These are phyloP conservation scores for Lepidurus packardi DNA, from an alignment of 1,140 invertebrate genomes.

Conservation along the genomic window DNA sequence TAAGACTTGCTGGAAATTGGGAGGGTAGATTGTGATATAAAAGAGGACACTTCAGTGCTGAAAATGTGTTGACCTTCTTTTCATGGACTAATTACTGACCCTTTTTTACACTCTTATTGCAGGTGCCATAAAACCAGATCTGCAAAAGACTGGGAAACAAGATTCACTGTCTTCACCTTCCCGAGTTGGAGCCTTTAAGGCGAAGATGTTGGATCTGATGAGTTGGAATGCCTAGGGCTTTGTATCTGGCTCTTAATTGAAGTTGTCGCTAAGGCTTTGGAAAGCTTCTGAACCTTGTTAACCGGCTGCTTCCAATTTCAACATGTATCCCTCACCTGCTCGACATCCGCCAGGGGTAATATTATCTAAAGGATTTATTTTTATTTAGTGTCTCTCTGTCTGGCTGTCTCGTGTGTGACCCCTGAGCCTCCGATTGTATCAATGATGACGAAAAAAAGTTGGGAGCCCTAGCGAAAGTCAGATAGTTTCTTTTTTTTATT, in stretches of 20 bases:
- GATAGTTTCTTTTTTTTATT: neutral
- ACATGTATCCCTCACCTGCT: slow-evolving; percentile 55
- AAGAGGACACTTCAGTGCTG: too few species aligned
- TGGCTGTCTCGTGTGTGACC: too few species aligned
- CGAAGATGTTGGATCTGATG: neutral
- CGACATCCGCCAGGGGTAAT: slow-evolving; percentile 56
- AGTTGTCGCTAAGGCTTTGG: neutral
- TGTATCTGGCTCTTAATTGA: neutral
- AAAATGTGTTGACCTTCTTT: too few species aligned
- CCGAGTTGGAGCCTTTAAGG: neutral
- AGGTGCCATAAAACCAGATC: neutral
- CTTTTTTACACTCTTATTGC: neutral
- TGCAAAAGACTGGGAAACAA: neutral
- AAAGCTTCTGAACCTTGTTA: slow-evolving; percentile 13
- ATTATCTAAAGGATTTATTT: slow-evolving; percentile 29
- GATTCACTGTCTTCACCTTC: neutral
- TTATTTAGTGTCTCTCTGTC: too few species aligned
- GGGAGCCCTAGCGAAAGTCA: too few species aligned
- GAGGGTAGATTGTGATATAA: too few species aligned
- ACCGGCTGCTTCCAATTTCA: slow-evolving; percentile 30
- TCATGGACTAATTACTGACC: neutral
- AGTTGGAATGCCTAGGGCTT: neutral
- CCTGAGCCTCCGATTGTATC: too few species aligned
- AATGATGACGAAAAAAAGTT: too few species aligned
- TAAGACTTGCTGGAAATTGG: neutral